A percentile compares a stretch with the other conserved stretches of the same genome.
Evolutionary conservation across 2,113 vertebrate species (phyloP).

Genomic region (Erinaceus europaeus): DNA sequence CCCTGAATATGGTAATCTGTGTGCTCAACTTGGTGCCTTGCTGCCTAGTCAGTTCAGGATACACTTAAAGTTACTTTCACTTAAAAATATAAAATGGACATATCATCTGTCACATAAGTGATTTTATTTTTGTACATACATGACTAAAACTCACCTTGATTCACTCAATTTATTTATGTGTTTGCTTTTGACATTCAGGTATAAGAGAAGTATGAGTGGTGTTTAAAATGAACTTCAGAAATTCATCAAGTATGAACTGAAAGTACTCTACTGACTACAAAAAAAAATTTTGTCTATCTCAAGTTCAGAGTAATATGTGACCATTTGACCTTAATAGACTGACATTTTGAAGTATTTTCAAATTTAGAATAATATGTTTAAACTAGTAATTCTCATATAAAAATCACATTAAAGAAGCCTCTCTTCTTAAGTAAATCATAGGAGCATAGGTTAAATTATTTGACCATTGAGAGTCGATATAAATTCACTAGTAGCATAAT

Average conservation of each 20-base stretch:
- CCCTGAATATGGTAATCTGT: too few relatives aligned
- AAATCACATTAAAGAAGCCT: too few relatives aligned
- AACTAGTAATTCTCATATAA: not conserved
- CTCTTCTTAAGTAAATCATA: not conserved
- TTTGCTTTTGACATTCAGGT: slow-evolving; percentile 40
- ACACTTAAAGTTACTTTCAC: too few relatives aligned
- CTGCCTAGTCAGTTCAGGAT: too few relatives aligned
- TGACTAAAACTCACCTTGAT: not conserved
- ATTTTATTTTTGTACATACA: too few relatives aligned
- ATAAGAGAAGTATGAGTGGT: not conserved
- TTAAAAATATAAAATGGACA: too few relatives aligned
- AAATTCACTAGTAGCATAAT: not conserved
- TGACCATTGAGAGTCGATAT: not conserved
- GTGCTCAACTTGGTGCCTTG: too few relatives aligned
- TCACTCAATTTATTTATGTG: slow-evolving; percentile 38
- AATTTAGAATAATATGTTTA: not conserved
- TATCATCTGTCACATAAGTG: too few relatives aligned
- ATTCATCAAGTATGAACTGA: not conserved
- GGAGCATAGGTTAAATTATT: not conserved
- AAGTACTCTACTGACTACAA: not conserved
- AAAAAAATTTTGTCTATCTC: not conserved
- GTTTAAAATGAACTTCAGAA: not conserved
- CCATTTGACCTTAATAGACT: not conserved
- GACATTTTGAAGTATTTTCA: not conserved
- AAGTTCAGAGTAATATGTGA: not conserved